phyloP scores from a whole-genome alignment of 1,140 invertebrate species.

The Tenebrio molitor region DNA sequence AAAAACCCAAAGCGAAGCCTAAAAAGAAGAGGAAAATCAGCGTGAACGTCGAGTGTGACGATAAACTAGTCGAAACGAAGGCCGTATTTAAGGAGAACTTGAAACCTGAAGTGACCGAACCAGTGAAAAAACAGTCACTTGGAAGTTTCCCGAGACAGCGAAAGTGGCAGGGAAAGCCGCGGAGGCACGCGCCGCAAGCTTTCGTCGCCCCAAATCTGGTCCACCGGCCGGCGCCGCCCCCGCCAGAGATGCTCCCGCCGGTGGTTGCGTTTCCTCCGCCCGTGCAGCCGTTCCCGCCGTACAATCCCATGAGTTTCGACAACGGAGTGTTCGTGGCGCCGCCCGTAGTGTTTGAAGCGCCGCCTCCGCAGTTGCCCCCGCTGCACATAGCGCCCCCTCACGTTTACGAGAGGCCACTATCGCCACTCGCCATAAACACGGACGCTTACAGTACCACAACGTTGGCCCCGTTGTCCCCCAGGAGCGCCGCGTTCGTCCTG shows the following conservation, averaged over 20 bases:
- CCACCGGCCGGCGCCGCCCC: not conserved
- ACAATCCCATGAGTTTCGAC: slow-evolving; percentile 1
- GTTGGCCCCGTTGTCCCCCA: slow-evolving; percentile 64
- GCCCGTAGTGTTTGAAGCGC: not conserved
- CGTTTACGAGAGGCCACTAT: slow-evolving; percentile 58
- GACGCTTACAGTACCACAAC: slow-evolving; percentile 59
- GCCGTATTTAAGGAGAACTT: not conserved
- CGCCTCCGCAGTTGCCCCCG: slow-evolving; percentile 30
- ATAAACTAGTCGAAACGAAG: not conserved
- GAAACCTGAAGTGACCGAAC: not conserved
- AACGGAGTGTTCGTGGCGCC: slow-evolving; percentile 16
- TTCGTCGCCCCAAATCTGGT: not conserved
- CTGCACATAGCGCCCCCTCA: slow-evolving; percentile 18
- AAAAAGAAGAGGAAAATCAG: slow-evolving; percentile 51
- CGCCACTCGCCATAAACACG: slow-evolving; percentile 60
- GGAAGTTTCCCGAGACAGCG: not conserved
- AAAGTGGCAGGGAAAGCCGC: slow-evolving; percentile 2
- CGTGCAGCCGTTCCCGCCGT: not conserved
- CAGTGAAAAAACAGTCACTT: not conserved
- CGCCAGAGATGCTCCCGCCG: not conserved
- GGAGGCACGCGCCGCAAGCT: not conserved
- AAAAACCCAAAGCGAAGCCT: slow-evolving; percentile 38
- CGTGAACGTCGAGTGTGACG: slow-evolving; percentile 14
- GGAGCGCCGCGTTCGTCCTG: slow-evolving; percentile 65
- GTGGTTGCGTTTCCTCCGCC: not conserved